Conservation (phyloP, 1,140 invertebrate species). For the Rhizoglyphus robini region DNA sequence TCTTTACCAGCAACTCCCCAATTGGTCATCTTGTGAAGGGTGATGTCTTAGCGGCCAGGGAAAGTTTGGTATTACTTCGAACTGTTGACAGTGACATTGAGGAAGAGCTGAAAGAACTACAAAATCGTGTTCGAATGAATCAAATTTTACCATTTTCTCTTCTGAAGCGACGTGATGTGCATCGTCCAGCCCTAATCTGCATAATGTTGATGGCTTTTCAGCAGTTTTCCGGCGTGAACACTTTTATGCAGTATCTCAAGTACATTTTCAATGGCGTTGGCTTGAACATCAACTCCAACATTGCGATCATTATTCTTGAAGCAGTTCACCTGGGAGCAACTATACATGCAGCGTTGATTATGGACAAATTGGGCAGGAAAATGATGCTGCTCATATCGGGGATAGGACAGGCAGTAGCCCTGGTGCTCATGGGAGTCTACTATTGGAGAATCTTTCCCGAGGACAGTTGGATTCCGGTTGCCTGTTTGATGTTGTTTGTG, state of each 20-base stretch:
- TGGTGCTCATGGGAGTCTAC: slow-evolving; percentile 46
- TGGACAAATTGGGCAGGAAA: slow-evolving; percentile 69
- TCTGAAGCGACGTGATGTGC: slow-evolving; percentile 45
- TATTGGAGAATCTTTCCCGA: not conserved
- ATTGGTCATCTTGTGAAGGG: slow-evolving; percentile 5
- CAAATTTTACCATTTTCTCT: not conserved
- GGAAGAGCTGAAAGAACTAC: slow-evolving; percentile 11
- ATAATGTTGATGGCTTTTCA: slow-evolving; percentile 84
- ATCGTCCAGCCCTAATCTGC: slow-evolving; percentile 59
- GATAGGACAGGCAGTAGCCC: slow-evolving; percentile 37
- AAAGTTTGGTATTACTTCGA: slow-evolving; percentile 3
- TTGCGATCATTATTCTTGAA: slow-evolving; percentile 65
- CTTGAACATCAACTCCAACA: slow-evolving; percentile 41
- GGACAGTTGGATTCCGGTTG: slow-evolving; percentile 40
- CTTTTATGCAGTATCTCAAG: slow-evolving; percentile 80
- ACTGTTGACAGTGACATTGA: slow-evolving; percentile 2
- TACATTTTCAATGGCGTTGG: slow-evolving; percentile 60
- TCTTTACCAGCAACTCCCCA: slow-evolving; percentile 19
- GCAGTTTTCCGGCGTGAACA: slow-evolving; percentile 81
- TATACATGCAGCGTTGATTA: slow-evolving; percentile 63
- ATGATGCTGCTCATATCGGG: slow-evolving; percentile 62
- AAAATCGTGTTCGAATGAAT: not conserved
- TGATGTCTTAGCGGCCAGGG: not conserved
- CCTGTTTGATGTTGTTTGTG: slow-evolving; percentile 43
- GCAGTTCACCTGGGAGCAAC: slow-evolving; percentile 77